Base-by-base conservation (phyloP, 1,140 invertebrate genomes). In the Microplitis mediator region DNA sequence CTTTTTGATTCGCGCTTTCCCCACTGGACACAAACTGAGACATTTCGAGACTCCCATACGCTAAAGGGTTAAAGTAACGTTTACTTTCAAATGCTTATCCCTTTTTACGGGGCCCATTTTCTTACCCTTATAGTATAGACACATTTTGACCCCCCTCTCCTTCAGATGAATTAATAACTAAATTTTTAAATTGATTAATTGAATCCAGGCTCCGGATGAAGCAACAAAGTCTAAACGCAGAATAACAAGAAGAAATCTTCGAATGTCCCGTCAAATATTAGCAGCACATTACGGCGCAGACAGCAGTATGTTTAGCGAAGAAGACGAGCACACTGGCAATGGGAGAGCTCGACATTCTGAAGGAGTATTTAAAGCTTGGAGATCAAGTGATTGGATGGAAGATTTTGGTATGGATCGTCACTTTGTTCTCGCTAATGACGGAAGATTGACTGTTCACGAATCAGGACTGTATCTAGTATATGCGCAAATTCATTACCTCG, bases 401-500 rank as follows among this genome's bases (percentile, higher is more conserved):
- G 77, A 82, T 34, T 78, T 86, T 4, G 83, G 82, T 0, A 86
- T 86, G 82, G 81, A 79, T 31, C 74, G 77, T 6, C 72, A 87
- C 16, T 88, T 90, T 71, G 71, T 76, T 1, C 72, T 88, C 8
- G 69, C 82, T 0, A 60, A 14, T 3, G 80, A 87, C 50, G 91
- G 91, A 3, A 79, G 82, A 9, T 74, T 92, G 1, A 89, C 87
- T 0, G 86, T 92, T 3, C 86, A 87, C 52, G 88, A 90, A 62
- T 66, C 87, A 14, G 91, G 91, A 54, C 77, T 92, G 4, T 92
- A 92, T 79, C 88, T 91, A 65, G 84, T 91, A n/a, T 92, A 92
- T 78, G 90, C 90, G 3, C 91, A 92, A 81, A 89, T 93, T 36
- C 91, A 89, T 79, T 93, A 92, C 76, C 79, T 91, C 8, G 91